A percentile compares a stretch with the other conserved stretches of the same genome.
Evolutionary conservation across 2,797 vertebrate species (phyloP).

Genomic region (Schizopygopsis malacanthus): DNA sequence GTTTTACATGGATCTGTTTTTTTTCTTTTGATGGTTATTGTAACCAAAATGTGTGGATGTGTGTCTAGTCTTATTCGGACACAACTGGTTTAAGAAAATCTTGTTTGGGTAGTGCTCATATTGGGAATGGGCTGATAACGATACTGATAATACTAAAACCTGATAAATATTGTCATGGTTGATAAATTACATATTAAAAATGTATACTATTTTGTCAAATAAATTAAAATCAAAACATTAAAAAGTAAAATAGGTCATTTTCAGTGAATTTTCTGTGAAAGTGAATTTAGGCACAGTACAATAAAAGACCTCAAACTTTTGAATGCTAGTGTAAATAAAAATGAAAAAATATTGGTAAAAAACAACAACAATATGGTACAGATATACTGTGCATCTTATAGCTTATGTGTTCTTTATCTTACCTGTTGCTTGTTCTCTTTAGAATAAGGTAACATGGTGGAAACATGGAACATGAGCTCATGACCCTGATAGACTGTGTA

Average conservation of each 20-base stretch:
- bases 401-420: slow-evolving; percentile 36
- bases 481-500: slow-evolving; percentile 98
- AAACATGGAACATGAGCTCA: slow-evolving; percentile 99
- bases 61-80: neutral
- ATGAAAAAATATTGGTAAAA: neutral
- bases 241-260: neutral
- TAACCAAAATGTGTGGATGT: neutral
- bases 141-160: neutral
- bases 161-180: slow-evolving; percentile 6
- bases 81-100: neutral
- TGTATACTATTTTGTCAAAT: neutral
- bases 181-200: neutral
- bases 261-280: neutral
- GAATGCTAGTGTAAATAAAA: no score
- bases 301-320: neutral
- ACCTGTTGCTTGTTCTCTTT: slow-evolving; percentile 99
- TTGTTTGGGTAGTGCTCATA: neutral
- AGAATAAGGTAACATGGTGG: slow-evolving; percentile 98
- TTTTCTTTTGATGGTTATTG: neutral
- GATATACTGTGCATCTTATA: neutral
- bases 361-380: neutral
- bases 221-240: neutral
- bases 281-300: neutral
- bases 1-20: neutral
- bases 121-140: neutral